A percentile compares a stretch with the other conserved stretches of the same genome.
These are phyloP conservation scores for Mystacornis crossleyi DNA, from an alignment of 2,113 vertebrate species.

Conservation along the genomic window DNA sequence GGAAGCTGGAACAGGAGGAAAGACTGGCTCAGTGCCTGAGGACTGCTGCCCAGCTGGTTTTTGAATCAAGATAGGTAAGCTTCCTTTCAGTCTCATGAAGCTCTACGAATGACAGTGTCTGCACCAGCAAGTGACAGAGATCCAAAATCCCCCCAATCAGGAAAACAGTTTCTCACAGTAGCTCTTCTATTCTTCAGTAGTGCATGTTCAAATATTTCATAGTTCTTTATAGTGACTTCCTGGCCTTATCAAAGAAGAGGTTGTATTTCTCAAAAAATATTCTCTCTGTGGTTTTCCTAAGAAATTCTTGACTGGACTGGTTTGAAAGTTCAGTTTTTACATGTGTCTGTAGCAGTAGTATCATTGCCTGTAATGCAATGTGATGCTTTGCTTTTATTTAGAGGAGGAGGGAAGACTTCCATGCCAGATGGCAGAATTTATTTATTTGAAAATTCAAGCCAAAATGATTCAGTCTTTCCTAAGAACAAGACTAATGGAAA, in stretches of 20 bases:
- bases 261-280: not conserved
- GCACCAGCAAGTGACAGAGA: not conserved
- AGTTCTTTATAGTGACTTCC: not conserved
- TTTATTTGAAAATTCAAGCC: not conserved
- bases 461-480: not conserved
- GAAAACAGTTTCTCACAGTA: not conserved
- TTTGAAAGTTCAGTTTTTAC: not conserved
- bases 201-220: not conserved
- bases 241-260: not conserved
- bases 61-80: not conserved
- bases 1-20: not conserved
- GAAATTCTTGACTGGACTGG: not conserved
- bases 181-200: not conserved
- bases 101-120: not conserved
- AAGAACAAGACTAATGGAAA: conserved; percentile 12
- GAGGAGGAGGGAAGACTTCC: not conserved
- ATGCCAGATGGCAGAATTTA: not conserved
- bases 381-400: not conserved
- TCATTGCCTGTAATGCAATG: not conserved
- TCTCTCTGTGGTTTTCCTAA: not conserved
- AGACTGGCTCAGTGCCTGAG: not conserved
- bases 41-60: not conserved
- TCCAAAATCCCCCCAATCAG: not conserved
- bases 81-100: not conserved
- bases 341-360: not conserved